Evolutionary conservation across 2,888 invertebrate genomes (phyloP), one percentile per base, ranked within the genome.

Genomic region (Acronicta aceris): DNA sequence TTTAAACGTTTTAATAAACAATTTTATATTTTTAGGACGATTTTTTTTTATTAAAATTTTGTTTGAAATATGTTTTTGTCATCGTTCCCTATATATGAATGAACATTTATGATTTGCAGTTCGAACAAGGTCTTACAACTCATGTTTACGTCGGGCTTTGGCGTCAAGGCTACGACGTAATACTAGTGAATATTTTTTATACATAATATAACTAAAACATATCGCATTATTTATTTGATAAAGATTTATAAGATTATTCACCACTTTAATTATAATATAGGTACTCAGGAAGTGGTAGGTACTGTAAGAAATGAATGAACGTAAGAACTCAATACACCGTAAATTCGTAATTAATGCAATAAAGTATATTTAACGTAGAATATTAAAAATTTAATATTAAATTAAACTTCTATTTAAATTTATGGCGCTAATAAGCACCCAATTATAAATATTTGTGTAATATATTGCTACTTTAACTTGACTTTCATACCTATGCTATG

Each of bases 161-260:
- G 83, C 86, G n/a, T 83, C 89, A 90, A 89, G 90, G 91, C 79
- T 85, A 83, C 74, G 74, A 84, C 88, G 88, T 88, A 87, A 87
- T 83, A 53, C 81, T 74, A 47, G 27, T 25, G 13, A 81, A 85
- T 82, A 81, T 59, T 79, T 87, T 85, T 88, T 85, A n/a, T 38
- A 38, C 13, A 38, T n/a, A 38, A n/a, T n/a, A n/a, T n/a, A n/a
- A n/a, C n/a, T n/a, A n/a, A n/a, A n/a, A n/a, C n/a, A n/a, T n/a
- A n/a, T n/a, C n/a, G 5, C n/a, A 38, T 38, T 38, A 38, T 42
- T n/a, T 48, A 59, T 51, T 25, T 45, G 51, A 67, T 61, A 43
- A 46, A 53, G 56, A 67, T 66, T 59, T 36, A 54, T 59, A 16
- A 50, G 27, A 65, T 51, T 54, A 51, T 43, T 59, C 48, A 55